These are phyloP conservation scores for Loris lydekkerianus DNA, from an alignment of 2,797 vertebrate genomes.

Conservation along the genomic window DNA sequence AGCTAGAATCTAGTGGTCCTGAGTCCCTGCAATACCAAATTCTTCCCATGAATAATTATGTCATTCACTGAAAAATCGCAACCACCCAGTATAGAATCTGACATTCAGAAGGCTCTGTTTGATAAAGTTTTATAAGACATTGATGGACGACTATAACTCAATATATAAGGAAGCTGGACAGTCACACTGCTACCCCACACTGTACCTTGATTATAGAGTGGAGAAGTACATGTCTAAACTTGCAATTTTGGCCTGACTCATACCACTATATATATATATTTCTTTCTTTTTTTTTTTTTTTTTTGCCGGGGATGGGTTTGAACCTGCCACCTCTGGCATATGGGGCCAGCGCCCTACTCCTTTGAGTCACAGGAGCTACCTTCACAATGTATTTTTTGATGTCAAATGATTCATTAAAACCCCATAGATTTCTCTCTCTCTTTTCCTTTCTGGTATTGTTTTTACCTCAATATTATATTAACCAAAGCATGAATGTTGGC, in stretches of 20 bases:
- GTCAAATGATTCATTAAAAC: slow-evolving; percentile 85
- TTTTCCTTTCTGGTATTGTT: slow-evolving; percentile 79
- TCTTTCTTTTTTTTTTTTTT: too few relatives aligned
- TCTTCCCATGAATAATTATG: accelerated
- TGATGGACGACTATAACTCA: not conserved
- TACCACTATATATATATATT: slow-evolving; percentile 32
- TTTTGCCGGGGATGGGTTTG: too few relatives aligned
- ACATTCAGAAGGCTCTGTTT: not conserved
- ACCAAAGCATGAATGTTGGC: slow-evolving; percentile 80
- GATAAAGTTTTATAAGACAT: not conserved
- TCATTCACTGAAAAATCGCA: not conserved
- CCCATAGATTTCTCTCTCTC: slow-evolving; percentile 51
- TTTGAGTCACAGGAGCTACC: too few relatives aligned
- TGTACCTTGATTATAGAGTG: accelerated
- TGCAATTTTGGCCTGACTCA: slow-evolving; percentile 79
- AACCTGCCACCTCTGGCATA: too few relatives aligned
- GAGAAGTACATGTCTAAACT: slow-evolving; percentile 73
- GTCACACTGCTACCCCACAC: accelerated
- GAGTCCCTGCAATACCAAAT: not conserved
- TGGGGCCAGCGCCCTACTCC: too few relatives aligned
- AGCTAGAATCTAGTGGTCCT: not conserved
- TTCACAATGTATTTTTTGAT: slow-evolving; percentile 78
- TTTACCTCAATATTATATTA: slow-evolving; percentile 80
- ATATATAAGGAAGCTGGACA: accelerated
- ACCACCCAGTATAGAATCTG: not conserved